A percentile compares a stretch with the other conserved stretches of the same genome.
phyloP scores from a whole-genome alignment of 1,140 invertebrate species.

The Scaptodrosophila lebanonensis region DNA sequence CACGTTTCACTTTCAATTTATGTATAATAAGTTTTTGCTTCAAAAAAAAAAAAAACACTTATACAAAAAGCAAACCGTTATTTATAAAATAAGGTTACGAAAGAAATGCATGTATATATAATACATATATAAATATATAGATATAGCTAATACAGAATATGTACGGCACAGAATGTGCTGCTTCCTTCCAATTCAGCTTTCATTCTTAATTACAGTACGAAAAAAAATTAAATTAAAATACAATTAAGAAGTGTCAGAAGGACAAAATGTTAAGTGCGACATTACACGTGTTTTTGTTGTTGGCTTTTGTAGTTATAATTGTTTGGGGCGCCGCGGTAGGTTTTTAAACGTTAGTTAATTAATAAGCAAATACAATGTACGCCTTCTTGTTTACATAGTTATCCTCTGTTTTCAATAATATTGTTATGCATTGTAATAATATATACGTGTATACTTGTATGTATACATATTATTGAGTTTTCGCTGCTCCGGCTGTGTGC shows the following conservation, averaged over 20 bases:
- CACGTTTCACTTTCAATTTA: constrained; percentile 1
- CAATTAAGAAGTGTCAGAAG: constrained; percentile 3
- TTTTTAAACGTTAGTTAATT: constrained; percentile 22
- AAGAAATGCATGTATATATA: constrained; percentile 14
- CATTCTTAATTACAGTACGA: constrained; percentile 41
- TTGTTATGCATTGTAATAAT: neutral
- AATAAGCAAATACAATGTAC: constrained; percentile 17
- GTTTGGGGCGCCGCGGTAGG: neutral
- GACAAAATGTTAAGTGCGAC: constrained; percentile 14
- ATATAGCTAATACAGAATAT: constrained; percentile 13
- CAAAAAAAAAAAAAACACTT: constrained; percentile 3
- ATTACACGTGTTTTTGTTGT: constrained; percentile 7
- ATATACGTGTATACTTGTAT: constrained; percentile 9
- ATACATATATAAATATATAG: constrained; percentile 21
- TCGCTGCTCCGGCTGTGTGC: neutral
- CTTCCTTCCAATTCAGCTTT: constrained; percentile 18
- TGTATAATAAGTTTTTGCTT: constrained; percentile 22
- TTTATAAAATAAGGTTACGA: constrained; percentile 64
- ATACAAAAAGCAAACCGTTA: constrained; percentile 45
- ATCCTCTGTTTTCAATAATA: neutral
- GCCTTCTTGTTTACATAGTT: constrained; percentile 3
- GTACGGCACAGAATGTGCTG: constrained; percentile 10
- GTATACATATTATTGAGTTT: constrained; percentile 13
- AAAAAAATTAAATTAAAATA: constrained; percentile 30
- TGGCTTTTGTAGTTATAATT: neutral